Base-by-base conservation (phyloP, 2,113 vertebrate genomes). In the Hippoglossus stenolepis region DNA sequence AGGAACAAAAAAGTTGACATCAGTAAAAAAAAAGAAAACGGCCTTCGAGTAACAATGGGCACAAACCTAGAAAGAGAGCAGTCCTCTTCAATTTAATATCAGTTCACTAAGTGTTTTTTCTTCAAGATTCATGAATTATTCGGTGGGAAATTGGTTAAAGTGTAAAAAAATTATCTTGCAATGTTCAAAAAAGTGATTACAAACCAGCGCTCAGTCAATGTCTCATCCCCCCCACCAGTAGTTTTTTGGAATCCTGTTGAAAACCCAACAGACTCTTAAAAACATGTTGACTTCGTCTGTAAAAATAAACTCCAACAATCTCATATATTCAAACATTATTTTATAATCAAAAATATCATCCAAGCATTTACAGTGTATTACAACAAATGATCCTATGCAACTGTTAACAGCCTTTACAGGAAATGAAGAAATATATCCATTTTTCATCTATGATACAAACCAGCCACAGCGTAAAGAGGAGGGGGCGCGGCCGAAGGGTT, bases 301-400 rank as follows among this genome's bases (percentile, higher is more conserved):
- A 80, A 63, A 87, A 68, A 80, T 57, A 45, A 59, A 85, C n/a
- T 26, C 66, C 70, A 59, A 66, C 53, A 10, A 20, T 17, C 17
- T 2, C 7, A 2, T 51, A 51, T 51, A 51, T 18, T 51, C 47
- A 63, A 65, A 65, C 63, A 49, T 65, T 23, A 47, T 65, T 65
- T 65, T 47, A 65, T 65, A 47, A 88, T 94, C 87, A 93, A 94
- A 93, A 94, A 93, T 94, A 94, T 93, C 87, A 93, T 94, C 88
- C 91, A 92, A 92, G 91, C 93, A 94, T 94, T 93, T 93, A 94
- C 92, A 94, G 91, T 92, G 88, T 94, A 93, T 91, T 86, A 91
- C 91, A 93, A 94, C 90, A 93, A 92, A 93, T 91, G 75, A 90
- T 85, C 90, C 87, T 93, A 92, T 90, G 92, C 78, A 91, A 92